Percentiles rank a stretch among this genome's conserved stretches.
Evolutionary conservation across 92 coral and sea anemone genomes (phyloP).

Genomic region (Micromussa lordhowensis): DNA sequence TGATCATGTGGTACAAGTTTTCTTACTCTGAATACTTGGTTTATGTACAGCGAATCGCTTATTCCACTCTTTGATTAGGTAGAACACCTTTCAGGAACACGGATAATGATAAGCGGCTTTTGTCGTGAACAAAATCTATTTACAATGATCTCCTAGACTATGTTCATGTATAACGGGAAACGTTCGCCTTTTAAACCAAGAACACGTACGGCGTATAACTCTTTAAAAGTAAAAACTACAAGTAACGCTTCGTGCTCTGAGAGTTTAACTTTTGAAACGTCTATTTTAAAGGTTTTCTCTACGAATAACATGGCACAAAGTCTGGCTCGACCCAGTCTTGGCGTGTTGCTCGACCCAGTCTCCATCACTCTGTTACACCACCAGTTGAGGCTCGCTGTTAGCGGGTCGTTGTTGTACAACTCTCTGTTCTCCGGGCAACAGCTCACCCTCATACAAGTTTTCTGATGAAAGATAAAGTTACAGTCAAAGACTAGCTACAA

Average conservation of each 20-base stretch:
- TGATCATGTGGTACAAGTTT: not conserved
- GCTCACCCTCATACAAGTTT: slow-evolving; percentile 86
- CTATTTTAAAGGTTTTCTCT: not conserved
- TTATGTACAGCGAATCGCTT: not conserved
- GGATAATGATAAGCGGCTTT: not conserved
- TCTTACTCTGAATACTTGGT: not conserved
- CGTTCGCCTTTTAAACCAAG: not conserved
- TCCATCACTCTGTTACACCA: slow-evolving; percentile 29
- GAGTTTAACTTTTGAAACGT: not conserved
- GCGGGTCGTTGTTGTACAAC: slow-evolving; percentile 17
- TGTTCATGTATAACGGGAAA: not conserved
- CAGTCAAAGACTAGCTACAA: not conserved
- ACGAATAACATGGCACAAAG: not conserved
- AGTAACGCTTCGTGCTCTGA: not conserved
- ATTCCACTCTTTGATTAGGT: not conserved
- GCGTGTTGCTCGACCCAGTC: not conserved
- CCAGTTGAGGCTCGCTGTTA: slow-evolving; percentile 37
- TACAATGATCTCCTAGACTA: not conserved
- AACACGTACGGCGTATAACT: not conserved
- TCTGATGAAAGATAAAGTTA: slow-evolving; percentile 50
- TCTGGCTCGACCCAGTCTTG: not conserved
- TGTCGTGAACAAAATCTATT: not conserved
- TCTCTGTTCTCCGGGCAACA: slow-evolving; percentile 57
- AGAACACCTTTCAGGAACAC: not conserved
- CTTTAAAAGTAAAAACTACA: not conserved